phyloP scores from a whole-genome alignment of 2,888 invertebrate species.

The Antitype chi region DNA sequence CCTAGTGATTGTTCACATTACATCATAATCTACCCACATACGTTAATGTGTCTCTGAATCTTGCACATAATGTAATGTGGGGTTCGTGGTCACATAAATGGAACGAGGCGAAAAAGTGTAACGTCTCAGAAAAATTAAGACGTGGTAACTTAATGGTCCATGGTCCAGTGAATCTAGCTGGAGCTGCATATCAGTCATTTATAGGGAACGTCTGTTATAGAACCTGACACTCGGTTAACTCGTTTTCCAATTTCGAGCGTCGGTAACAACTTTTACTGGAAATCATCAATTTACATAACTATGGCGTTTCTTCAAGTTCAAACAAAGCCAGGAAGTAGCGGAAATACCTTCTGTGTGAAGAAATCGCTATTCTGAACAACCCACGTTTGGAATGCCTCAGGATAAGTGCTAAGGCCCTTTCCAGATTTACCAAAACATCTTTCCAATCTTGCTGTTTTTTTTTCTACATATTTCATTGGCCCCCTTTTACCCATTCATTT shows the following conservation, averaged over 20 bases:
- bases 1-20: conserved; percentile 71
- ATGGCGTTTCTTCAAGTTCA: conserved; percentile 31
- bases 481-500: background rate
- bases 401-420: conserved; percentile 12
- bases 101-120: conserved; percentile 23
- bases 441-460: background rate
- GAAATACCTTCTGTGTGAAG: background rate
- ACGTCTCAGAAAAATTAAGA: background rate
- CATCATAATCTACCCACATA: conserved; percentile 70
- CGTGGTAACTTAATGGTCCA: background rate
- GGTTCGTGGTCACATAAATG: conserved; percentile 39
- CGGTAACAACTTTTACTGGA: background rate
- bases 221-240: background rate
- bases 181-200: conserved; percentile 1
- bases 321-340: conserved; percentile 37
- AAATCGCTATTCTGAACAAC: conserved; percentile 2
- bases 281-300: conserved; percentile 16
- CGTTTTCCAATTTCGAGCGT: too few relatives aligned
- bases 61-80: conserved; percentile 40
- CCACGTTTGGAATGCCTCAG: background rate
- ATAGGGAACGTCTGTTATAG: background rate
- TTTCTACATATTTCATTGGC: too few relatives aligned
- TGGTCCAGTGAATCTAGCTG: background rate
- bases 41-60: conserved; percentile 59
- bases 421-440: background rate